Evolutionary conservation across 2,888 invertebrate genomes (phyloP), one percentile per base, ranked within the genome.

Genomic region (Dorcus hopei): DNA sequence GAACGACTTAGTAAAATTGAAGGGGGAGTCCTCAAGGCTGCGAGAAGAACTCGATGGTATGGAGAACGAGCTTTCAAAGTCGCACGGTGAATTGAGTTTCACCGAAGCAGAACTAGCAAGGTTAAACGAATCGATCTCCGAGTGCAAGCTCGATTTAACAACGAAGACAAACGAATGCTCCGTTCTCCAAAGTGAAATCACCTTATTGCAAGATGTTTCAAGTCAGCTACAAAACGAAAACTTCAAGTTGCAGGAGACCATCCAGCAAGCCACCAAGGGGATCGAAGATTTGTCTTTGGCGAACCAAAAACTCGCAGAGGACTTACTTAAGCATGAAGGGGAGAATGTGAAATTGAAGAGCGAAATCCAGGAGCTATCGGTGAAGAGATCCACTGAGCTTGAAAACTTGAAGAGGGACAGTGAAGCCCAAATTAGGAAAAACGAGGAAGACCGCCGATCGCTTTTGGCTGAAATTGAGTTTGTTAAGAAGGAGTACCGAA

Each of bases 21-120:
- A 75, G 59, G 76, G 77, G 59, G 69, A 70, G 26, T 33, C 7
- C 26, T 33, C 26, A 7, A 33, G 26, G 6, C 11, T 80, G 23
- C 23, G 45, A 42, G 33, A 16, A 11, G 19, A 58, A 55, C 40
- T 50, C 41, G 11, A 23, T 80, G 64, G 80, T 80, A 72, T 80
- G 81, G 56, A 71, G 82, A 55, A 79, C 81, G 79, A 78, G 80
- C 74, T 77, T 83, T 9, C 43, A 14, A 43, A 43, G n/a, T 1
- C 19, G 4, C 8, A 43, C 3, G 19, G 19, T 19, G 19, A 19
- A 19, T 19, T 19, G 19, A 19, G 2, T 19, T 19, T 19, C 19
- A 19, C 19, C 3, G 19, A 19, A 19, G 19, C 19, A 19, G 58
- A 26, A 26, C 38, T 9, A 38, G 26, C 48, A 38, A 16, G 26